phyloP scores from a whole-genome alignment of 2,113 vertebrate species.

The Sebastes schlegelii region DNA sequence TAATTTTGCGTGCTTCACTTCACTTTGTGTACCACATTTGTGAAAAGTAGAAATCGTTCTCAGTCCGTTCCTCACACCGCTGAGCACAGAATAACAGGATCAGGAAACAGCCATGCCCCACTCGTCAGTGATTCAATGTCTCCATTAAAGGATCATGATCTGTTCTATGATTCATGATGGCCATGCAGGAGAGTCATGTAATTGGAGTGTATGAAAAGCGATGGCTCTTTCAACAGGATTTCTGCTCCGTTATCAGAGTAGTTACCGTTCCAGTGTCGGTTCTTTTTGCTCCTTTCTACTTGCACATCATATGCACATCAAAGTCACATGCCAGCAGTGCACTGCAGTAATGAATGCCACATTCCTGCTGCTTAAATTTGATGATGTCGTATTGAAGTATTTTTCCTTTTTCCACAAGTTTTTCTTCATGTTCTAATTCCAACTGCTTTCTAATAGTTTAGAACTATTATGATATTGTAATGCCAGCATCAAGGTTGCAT shows the following conservation, averaged over 20 bases:
- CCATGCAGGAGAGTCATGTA: constrained; percentile 75
- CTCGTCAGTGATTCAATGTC: constrained; percentile 69
- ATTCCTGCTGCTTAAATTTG: constrained; percentile 72
- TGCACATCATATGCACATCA: constrained; percentile 79
- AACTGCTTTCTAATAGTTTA: constrained; percentile 37
- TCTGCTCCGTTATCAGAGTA: constrained; percentile 67
- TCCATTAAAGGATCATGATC: constrained; percentile 80
- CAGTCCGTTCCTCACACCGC: constrained; percentile 39
- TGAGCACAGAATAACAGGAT: constrained; percentile 50
- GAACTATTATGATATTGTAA: constrained; percentile 29
- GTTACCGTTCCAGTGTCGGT: constrained; percentile 69
- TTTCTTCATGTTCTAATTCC: constrained; percentile 36
- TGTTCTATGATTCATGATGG: constrained; percentile 82
- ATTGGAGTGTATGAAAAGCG: constrained; percentile 75
- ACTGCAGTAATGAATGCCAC: constrained; percentile 76
- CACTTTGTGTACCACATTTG: constrained; percentile 46
- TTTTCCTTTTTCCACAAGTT: constrained; percentile 29
- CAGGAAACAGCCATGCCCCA: constrained; percentile 60
- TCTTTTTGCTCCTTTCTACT: constrained; percentile 75
- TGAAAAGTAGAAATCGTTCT: constrained; percentile 49
- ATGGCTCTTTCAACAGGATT: constrained; percentile 65
- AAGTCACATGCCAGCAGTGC: constrained; percentile 73
- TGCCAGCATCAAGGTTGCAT: neutral
- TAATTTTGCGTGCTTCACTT: constrained; percentile 48
- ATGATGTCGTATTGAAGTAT: constrained; percentile 57